Conservation (phyloP, 2,113 vertebrate species). For the Mirounga angustirostris region DNA sequence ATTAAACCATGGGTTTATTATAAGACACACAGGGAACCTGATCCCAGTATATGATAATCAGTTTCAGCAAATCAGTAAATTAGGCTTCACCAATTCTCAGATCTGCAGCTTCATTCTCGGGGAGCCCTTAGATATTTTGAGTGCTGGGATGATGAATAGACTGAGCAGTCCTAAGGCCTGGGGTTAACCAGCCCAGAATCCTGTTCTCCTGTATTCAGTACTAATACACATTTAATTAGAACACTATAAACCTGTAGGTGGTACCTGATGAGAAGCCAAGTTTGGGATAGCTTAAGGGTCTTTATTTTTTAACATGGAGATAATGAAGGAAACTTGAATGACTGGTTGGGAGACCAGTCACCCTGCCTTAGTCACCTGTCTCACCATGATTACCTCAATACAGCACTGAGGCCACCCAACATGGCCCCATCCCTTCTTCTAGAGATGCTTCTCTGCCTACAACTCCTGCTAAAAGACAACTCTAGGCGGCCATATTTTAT, state of each 20-base stretch:
- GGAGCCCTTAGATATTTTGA: background rate
- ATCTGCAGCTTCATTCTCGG: background rate
- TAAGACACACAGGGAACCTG: background rate
- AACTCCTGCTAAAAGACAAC: background rate
- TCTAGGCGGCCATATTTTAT: background rate
- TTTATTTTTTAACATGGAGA: background rate
- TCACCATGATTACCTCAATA: background rate
- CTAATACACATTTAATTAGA: background rate
- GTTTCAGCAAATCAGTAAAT: background rate
- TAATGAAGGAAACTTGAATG: background rate
- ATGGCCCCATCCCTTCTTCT: background rate
- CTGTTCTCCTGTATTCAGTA: background rate
- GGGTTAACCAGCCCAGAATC: background rate
- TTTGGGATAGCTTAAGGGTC: background rate
- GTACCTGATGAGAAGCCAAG: background rate
- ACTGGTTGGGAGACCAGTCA: background rate
- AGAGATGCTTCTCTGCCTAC: background rate
- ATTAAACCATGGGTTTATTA: conserved; percentile 59
- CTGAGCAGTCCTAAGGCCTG: background rate
- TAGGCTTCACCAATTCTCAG: background rate
- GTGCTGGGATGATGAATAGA: background rate
- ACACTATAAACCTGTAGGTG: background rate
- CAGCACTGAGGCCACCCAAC: background rate
- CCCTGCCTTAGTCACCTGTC: background rate
- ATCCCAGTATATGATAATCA: conserved; percentile 22